A percentile compares a stretch with the other conserved stretches of the same genome.
Conservation (phyloP, 53 echinoderm and acorn worm genomes). For the Antedon mediterranea region DNA sequence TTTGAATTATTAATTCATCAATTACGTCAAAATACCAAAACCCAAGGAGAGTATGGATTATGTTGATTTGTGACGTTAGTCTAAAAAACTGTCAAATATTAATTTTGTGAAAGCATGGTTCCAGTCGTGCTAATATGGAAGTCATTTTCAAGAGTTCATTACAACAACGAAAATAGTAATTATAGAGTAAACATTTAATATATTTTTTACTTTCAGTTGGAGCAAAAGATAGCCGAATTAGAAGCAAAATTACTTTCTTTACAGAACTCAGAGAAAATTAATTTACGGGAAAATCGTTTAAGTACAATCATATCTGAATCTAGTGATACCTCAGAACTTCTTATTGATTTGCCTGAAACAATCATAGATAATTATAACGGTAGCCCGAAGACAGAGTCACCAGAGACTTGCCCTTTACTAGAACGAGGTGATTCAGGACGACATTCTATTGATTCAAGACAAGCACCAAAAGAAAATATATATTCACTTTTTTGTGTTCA, state of each 20-base stretch:
- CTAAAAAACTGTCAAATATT: too few species aligned
- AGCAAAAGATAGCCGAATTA: slow-evolving; percentile 67
- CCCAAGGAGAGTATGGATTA: too few species aligned
- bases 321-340: slow-evolving; percentile 36
- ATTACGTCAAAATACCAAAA: too few species aligned
- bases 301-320: slow-evolving; percentile 21
- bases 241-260: slow-evolving; percentile 55
- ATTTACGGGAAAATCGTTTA: background rate
- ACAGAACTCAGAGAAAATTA: slow-evolving; percentile 20
- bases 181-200: too few species aligned
- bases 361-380: slow-evolving; percentile 54
- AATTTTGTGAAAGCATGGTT: too few species aligned
- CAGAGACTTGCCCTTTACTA: background rate
- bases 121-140: too few species aligned
- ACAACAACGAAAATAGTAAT: too few species aligned
- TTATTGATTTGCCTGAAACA: slow-evolving; percentile 75
- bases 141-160: too few species aligned
- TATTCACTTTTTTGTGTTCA: background rate
- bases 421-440: slow-evolving; percentile 30
- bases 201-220: slow-evolving; percentile 35
- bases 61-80: too few species aligned
- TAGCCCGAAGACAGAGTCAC: slow-evolving; percentile 19
- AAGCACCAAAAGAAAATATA: background rate
- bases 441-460: slow-evolving; percentile 30
- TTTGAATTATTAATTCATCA: too few species aligned